A percentile compares a stretch with the other conserved stretches of the same genome.
Conservation (phyloP, 1,140 invertebrate species). For the Pemphigus obesinymphae region DNA sequence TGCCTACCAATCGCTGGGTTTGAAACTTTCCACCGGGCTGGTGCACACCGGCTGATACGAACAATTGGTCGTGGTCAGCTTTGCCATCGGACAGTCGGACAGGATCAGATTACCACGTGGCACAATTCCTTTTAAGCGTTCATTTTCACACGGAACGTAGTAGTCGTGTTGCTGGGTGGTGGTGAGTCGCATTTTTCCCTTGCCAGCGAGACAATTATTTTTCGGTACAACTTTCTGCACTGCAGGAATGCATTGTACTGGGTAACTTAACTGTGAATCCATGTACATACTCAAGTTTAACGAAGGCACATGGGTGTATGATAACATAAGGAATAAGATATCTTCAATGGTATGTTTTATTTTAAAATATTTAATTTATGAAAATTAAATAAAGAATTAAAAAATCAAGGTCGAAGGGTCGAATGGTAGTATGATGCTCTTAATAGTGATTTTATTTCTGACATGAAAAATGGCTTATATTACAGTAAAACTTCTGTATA, state of each 20-base stretch:
- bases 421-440: too few relatives aligned
- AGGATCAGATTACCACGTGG: not conserved
- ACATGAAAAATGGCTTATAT: too few relatives aligned
- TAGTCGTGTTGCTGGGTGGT: not conserved
- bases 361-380: too few relatives aligned
- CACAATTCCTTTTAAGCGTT: not conserved
- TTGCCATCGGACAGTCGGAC: not conserved
- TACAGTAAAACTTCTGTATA: too few relatives aligned
- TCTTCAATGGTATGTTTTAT: too few relatives aligned
- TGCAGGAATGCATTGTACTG: not conserved
- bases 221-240: not conserved
- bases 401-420: too few relatives aligned
- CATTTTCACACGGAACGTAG: not conserved
- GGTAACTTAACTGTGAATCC: not conserved
- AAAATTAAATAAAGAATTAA: too few relatives aligned
- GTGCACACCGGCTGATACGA: not conserved
- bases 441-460: too few relatives aligned
- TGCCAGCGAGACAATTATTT: not conserved
- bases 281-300: too few relatives aligned
- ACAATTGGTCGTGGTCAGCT: not conserved
- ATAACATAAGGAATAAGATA: too few relatives aligned
- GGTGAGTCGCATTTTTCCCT: not conserved
- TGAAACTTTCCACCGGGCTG: not conserved
- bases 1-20: not conserved
- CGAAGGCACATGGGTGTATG: too few relatives aligned